Percentiles rank a stretch among this genome's conserved stretches.
Conservation (phyloP, 2,888 invertebrate genomes). For the Kuschelorhynchus macadamiae region DNA sequence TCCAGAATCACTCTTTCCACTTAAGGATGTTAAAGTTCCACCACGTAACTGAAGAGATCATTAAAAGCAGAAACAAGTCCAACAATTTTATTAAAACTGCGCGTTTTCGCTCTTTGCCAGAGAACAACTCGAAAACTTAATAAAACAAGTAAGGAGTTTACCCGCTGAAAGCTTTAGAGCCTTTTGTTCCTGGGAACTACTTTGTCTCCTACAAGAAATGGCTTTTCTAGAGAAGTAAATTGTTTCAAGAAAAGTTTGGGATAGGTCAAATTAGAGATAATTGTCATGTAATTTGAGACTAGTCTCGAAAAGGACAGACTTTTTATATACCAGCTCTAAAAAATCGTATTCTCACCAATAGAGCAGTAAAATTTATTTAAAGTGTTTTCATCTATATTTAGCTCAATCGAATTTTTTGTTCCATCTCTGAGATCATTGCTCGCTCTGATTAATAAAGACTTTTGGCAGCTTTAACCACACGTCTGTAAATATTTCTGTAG, state of each 20-base stretch:
- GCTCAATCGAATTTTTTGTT: too few species aligned
- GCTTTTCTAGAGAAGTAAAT: conserved; percentile 8
- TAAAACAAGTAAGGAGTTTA: conserved; percentile 30
- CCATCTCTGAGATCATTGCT: too few species aligned
- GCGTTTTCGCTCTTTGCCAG: conserved; percentile 13
- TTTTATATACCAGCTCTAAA: too few species aligned
- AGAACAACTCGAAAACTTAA: conserved; percentile 28
- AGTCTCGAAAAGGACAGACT: too few species aligned
- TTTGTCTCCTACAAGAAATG: conserved; percentile 33
- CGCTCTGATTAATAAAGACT: too few species aligned
- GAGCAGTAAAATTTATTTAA: too few species aligned
- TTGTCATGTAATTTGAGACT: not conserved
- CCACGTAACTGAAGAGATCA: conserved; percentile 18
- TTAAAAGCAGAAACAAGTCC: conserved; percentile 20
- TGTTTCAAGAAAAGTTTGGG: conserved; percentile 6
- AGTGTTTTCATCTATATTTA: too few species aligned
- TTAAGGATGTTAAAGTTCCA: conserved; percentile 20
- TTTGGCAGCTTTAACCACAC: too few species aligned
- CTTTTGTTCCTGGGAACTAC: conserved; percentile 26
- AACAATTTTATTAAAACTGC: conserved; percentile 29
- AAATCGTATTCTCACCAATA: too few species aligned
- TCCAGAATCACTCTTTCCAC: conserved; percentile 14
- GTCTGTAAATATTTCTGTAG: too few species aligned
- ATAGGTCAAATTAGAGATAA: not conserved
- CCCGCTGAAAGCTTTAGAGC: conserved; percentile 28